A percentile compares a stretch with the other conserved stretches of the same genome.
These are phyloP conservation scores for Salticus scenicus DNA, from an alignment of 2,888 invertebrate genomes.

Conservation along the genomic window DNA sequence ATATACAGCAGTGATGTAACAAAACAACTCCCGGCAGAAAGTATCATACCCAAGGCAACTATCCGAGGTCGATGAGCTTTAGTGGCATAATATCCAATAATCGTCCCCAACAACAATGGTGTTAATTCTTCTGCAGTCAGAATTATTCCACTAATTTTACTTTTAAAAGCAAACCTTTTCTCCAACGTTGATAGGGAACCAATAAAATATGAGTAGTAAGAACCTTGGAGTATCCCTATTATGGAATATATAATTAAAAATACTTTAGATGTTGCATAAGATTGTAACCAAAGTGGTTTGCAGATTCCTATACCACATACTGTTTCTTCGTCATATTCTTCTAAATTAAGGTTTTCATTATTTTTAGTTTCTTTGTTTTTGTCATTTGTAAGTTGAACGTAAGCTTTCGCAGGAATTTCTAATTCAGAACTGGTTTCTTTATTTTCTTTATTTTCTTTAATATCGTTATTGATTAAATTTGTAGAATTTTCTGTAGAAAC, in stretches of 20 bases:
- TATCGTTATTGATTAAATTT: too few species aligned
- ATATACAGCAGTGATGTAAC: constrained; percentile 60
- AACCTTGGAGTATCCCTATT: constrained; percentile 69
- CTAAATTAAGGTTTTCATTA: background rate
- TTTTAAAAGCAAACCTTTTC: constrained; percentile 68
- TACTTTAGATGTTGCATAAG: constrained; percentile 62
- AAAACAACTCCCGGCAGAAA: constrained; percentile 48
- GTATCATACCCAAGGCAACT: constrained; percentile 47
- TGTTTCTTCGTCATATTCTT: constrained; percentile 19
- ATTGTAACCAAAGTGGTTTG: constrained; percentile 70
- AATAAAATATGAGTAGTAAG: constrained; percentile 62
- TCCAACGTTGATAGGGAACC: constrained; percentile 65
- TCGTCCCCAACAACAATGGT: constrained; percentile 26
- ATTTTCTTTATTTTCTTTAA: too few species aligned
- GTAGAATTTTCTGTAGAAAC: too few species aligned
- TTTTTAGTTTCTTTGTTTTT: background rate
- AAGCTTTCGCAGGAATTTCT: background rate
- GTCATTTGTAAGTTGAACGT: background rate
- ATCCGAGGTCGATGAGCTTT: constrained; percentile 57
- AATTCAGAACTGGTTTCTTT: too few species aligned
- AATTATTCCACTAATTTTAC: constrained; percentile 67
- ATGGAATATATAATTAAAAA: constrained; percentile 57
- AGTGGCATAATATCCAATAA: constrained; percentile 67
- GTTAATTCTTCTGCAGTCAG: constrained; percentile 64
- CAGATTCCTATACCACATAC: constrained; percentile 71